Base-by-base conservation (phyloP, 2,888 invertebrate species). In the Lasius platythorax region DNA sequence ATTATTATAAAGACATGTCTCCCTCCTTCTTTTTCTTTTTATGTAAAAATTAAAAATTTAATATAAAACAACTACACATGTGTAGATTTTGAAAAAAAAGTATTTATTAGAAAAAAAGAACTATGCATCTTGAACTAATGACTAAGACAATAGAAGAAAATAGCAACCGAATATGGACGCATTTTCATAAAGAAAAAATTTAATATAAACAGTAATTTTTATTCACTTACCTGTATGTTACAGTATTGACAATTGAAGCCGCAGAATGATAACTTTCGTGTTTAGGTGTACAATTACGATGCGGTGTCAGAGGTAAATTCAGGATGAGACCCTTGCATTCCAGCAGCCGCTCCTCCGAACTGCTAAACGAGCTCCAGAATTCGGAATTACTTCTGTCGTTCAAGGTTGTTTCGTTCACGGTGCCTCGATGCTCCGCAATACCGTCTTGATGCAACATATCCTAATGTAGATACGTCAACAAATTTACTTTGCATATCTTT, bases 311-410 rank as follows among this genome's bases (percentile, higher is more conserved):
- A 0, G 97, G 97, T 50, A 97, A 95, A 94, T 97, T 97, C 8
- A 97, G 95, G 83, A 98, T 96, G 58, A 97, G 95, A 0, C 97
- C 98, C 46, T 96, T 97, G 90, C 98, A 97, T 91, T 97, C 97
- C 18, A 97, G 93, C 5, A 98, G 95, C 0, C 97, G 97, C 92
- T 98, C 98, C 92, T 98, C 98, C 66, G 97, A 97, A 93, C 97
- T 97, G 28, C 97, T 97, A 95, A 97, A 97, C 0, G 97, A 97
- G 0, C 97, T 97, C 97, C 97, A 97, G 95, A 97, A 97, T 94
- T 97, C 97, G 0, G 97, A 97, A 95, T 97, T 97, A 89, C 97
- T 97, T 95, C 96, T 96, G 92, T 97, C 97, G 90, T 97, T 96
- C 8, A 96, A 93, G 0, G 96, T 96, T 0, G 97, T 96, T 92